Conservation (phyloP, 2,888 invertebrate genomes). For the Linnaemya tessellans region DNA sequence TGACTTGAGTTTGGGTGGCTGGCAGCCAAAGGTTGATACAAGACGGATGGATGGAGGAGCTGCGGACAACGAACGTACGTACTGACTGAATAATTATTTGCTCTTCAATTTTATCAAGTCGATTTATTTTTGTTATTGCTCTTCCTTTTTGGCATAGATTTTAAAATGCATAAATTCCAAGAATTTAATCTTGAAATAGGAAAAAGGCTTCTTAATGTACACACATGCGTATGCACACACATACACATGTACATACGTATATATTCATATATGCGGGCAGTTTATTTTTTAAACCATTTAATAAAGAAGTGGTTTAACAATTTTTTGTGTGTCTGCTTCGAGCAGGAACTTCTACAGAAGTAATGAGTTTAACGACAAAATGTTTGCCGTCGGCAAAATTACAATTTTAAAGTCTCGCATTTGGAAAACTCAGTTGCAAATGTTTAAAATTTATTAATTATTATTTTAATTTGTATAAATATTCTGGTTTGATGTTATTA, state of each 20-base stretch:
- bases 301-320: constrained; percentile 20
- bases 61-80: background rate
- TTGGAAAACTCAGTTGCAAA: background rate
- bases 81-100: constrained; percentile 55
- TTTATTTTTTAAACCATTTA: constrained; percentile 36
- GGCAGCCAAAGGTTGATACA: background rate
- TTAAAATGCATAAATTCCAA: constrained; percentile 44
- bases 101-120: constrained; percentile 57
- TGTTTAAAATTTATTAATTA: background rate
- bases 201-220: background rate
- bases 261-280: background rate
- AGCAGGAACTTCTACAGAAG: constrained; percentile 11
- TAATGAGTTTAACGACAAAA: background rate
- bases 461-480: no score
- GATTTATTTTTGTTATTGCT: constrained; percentile 19
- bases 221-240: background rate
- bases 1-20: constrained; percentile 29
- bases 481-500: no score
- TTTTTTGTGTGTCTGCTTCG: background rate
- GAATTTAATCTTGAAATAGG: constrained; percentile 59
- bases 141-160: constrained; percentile 26
- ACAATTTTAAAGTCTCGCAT: background rate
- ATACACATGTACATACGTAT: background rate
- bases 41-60: background rate
- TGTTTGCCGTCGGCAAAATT: constrained; percentile 16